These are phyloP conservation scores for Oscheius sp. DNA, from an alignment of 1,140 invertebrate species.

Conservation along the genomic window DNA sequence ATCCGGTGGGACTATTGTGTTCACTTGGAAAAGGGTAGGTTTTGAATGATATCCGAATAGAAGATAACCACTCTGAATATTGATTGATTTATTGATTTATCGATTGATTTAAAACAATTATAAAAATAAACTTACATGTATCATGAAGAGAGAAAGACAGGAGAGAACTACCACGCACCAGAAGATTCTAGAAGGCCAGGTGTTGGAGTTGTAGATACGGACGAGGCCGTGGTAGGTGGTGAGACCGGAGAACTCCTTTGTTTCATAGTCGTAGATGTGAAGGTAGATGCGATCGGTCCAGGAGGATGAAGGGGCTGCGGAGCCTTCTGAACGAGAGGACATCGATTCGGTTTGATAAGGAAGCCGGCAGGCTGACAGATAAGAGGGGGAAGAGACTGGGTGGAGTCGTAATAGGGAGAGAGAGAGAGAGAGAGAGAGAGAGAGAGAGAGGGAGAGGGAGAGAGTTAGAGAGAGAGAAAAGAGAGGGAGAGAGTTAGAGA, in stretches of 20 bases:
- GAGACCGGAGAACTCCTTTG: slow-evolving; percentile 34
- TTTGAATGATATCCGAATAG: slow-evolving; percentile 32
- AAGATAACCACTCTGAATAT: slow-evolving; percentile 34
- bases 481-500: too few species aligned
- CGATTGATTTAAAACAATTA: background rate
- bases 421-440: too few species aligned
- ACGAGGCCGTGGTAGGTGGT: slow-evolving; percentile 42
- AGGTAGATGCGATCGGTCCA: slow-evolving; percentile 30
- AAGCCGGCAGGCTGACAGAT: too few species aligned
- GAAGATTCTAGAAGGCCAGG: slow-evolving; percentile 40
- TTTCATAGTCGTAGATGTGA: slow-evolving; percentile 41
- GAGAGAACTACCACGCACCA: slow-evolving; percentile 36
- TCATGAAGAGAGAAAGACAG: slow-evolving; percentile 39
- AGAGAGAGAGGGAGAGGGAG: too few species aligned
- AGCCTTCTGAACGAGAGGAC: background rate
- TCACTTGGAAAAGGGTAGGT: slow-evolving; percentile 36
- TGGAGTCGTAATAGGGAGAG: too few species aligned
- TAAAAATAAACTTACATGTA: slow-evolving; percentile 28
- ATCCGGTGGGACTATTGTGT: slow-evolving; percentile 33
- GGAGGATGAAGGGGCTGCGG: background rate
- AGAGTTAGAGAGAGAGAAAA: too few species aligned
- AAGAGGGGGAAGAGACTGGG: too few species aligned
- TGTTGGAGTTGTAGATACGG: slow-evolving; percentile 42
- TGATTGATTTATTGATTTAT: background rate
- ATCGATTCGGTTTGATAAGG: background rate